Base-by-base conservation (phyloP, 1,140 invertebrate genomes). In the Holotrichia oblita region DNA sequence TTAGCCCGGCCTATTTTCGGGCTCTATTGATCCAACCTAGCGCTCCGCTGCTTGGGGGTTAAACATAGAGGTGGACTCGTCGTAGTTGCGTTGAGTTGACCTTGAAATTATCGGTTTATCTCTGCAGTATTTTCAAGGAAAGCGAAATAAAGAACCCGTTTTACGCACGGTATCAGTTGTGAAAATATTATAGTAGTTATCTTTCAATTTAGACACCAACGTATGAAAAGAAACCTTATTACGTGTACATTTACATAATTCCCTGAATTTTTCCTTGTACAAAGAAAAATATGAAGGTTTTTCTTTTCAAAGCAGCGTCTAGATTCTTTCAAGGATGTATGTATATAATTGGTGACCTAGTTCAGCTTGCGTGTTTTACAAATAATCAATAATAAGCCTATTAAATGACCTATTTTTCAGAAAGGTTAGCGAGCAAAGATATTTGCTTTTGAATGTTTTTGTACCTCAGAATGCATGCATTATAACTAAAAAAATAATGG, bases 1-100 rank as follows among this genome's bases (percentile, higher is more conserved):
- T 85, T 83, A 80, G 83, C 85, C 85, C 84, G 84, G 83, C 85
- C 85, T 86, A 86, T 86, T 86, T 86, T 85, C 81, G 80, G 84
- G 84, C 85, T 85, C 73, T 84, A 86, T 86, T 83, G 85, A 86
- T 86, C 85, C 81, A 69, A 79, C 79, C 80, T 75, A 77, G 78
- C 80, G 79, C 79, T 79, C 79, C 79, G 81, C 81, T 81, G 81
- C 81, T 80, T 82, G 78, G 82, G 81, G 82, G 41, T 55, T 55
- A 82, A 83, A 81, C 73, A 27, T 80, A 80, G 81, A 44, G 77
- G 61, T 73, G 80, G 79, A 81, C 44, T 79, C 55, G 73, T 61
- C 61, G 77, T 78, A 78, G 75, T 48, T 3, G 24, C 42, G 44
- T 34, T 76, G 22, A 6, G 24, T 24, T 76, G 75, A 48, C 41